These are phyloP conservation scores for Zingel zingel DNA, from an alignment of 2,113 vertebrate genomes.

Conservation along the genomic window DNA sequence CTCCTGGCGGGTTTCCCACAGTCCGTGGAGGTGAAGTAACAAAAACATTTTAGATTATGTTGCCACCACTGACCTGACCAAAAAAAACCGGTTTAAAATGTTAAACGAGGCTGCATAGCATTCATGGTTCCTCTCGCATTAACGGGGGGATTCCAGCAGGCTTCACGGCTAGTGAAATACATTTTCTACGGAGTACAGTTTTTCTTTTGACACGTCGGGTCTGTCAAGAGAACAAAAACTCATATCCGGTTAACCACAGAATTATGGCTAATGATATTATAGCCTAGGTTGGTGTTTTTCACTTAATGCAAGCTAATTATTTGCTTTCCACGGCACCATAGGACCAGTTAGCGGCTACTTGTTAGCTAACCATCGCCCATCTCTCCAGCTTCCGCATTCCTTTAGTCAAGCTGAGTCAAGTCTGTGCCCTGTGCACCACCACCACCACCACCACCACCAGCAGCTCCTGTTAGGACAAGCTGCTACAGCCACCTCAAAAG, in stretches of 20 bases:
- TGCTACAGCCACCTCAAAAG: conserved; percentile 34
- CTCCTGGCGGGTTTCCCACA: no score
- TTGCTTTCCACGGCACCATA: neutral
- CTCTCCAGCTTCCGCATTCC: conserved; percentile 77
- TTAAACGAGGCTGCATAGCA: neutral
- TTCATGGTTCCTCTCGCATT: no score
- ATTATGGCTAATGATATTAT: no score
- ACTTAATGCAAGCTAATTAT: neutral
- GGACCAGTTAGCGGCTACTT: neutral
- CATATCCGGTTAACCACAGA: neutral
- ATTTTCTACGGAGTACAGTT: neutral
- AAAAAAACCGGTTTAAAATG: neutral
- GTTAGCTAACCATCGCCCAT: conserved; percentile 8
- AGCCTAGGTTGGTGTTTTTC: fast-evolving
- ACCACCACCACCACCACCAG: no score
- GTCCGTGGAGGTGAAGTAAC: neutral
- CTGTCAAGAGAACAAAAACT: neutral
- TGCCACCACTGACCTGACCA: fast-evolving
- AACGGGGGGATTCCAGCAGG: neutral
- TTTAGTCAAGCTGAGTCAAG: conserved; percentile 70
- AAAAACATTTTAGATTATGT: neutral
- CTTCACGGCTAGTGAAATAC: no score
- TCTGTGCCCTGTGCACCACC: conserved; percentile 39
- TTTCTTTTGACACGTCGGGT: neutral
- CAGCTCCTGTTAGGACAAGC: conserved; percentile 21